Base-by-base conservation (phyloP, 2,113 vertebrate species). In the Malurus cyaneus region DNA sequence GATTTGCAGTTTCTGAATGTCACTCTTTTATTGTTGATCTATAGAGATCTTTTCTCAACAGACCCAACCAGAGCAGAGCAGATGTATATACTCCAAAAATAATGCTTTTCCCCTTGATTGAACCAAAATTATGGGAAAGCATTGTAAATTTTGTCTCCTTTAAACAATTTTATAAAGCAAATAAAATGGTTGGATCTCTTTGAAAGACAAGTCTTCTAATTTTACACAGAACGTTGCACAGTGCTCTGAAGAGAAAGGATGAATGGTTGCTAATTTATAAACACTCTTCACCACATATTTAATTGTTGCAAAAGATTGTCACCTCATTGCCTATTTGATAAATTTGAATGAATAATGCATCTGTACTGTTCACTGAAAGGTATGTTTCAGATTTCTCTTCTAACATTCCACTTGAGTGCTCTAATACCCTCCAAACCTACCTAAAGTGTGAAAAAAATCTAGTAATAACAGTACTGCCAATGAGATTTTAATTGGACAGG, bases 1-100 rank as follows among this genome's bases (percentile, higher is more conserved):
- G 64, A 91, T 83, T 92, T 80, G 42, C 71, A 62, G 71, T 90
- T 92, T 94, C 82, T 93, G 95, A 96, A 96, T 95, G 94, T 88
- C 94, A 94, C 16, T 86, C 31, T 62, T 89, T 67, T 71, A 74
- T 42, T 94, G 78, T 66, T 91, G 95, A 92, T 96, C 96, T 94
- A 94, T 62, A 69, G 29, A 86, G 18, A 53, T 39, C 31, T 86
- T 93, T 91, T 78, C 57, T 93, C 12, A 7, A 50, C 70, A 90
- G 65, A 86, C 50, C 24, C 41, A 80, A 90, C 39, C 82, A 67
- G 42, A 93, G 50, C 52, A 89, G 70, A 39, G 39, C 39, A 39
- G 39, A 39, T 39, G 39, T 20, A 81, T 59, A 56, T 42, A 80
- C 25, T 76, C 39, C 18, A 84, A 76, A 93, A 94, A 44, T 16